These are phyloP conservation scores for Chanos chanos DNA, from an alignment of 2,797 vertebrate genomes.

Conservation along the genomic window DNA sequence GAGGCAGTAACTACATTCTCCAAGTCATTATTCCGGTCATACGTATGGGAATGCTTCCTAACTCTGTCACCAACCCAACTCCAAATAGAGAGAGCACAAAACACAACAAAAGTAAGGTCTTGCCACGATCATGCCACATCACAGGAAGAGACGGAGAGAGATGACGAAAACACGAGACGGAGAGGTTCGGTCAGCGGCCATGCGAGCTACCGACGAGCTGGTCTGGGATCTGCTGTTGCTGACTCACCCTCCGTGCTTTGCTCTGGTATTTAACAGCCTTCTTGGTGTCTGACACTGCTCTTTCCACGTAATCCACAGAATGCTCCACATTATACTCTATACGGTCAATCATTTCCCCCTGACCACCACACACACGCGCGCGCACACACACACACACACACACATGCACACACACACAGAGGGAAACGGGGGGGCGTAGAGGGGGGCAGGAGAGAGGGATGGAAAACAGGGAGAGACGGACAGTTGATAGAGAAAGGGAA, in stretches of 20 bases:
- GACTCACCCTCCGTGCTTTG: conserved; percentile 84
- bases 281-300: conserved; percentile 91
- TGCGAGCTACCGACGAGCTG: not conserved
- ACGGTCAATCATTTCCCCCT: conserved; percentile 94
- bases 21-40: too few relatives aligned
- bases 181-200: not conserved
- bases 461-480: not conserved
- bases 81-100: too few relatives aligned
- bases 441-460: too few relatives aligned
- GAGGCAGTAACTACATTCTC: too few relatives aligned
- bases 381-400: too few relatives aligned
- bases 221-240: not conserved
- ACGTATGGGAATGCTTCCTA: too few relatives aligned
- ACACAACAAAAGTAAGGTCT: too few relatives aligned
- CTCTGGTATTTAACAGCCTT: conserved; percentile 96
- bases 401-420: too few relatives aligned
- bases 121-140: too few relatives aligned
- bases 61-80: too few relatives aligned
- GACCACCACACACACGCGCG: too few relatives aligned
- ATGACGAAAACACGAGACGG: not conserved
- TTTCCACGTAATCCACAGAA: conserved; percentile 89
- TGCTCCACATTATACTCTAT: conserved; percentile 93
- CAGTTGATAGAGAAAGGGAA: not conserved
- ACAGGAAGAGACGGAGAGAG: too few relatives aligned
- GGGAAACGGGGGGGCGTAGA: not conserved